Percentiles rank a stretch among this genome's conserved stretches.
Conservation (phyloP, 2,113 vertebrate species). For the Corynorhinus townsendii region DNA sequence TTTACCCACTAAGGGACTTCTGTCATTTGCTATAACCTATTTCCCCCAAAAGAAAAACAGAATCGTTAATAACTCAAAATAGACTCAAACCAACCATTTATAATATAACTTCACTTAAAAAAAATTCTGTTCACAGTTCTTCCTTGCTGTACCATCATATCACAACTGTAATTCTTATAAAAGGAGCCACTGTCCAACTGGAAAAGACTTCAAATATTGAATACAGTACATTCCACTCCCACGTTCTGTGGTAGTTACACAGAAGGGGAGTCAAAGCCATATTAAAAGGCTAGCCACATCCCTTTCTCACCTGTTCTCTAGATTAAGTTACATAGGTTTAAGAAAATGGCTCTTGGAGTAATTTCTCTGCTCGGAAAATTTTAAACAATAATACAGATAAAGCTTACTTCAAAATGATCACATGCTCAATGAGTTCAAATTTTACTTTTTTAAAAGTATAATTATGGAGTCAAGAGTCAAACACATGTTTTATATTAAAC, state of each 20-base stretch:
- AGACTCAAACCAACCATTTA: background rate
- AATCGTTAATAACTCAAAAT: slow-evolving; percentile 45
- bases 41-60: slow-evolving; percentile 40
- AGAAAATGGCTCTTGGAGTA: background rate
- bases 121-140: background rate
- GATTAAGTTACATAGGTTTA: background rate
- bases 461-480: background rate
- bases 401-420: slow-evolving; percentile 35
- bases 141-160: background rate
- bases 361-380: slow-evolving; percentile 19
- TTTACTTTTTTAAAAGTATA: slow-evolving; percentile 6
- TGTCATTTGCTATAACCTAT: slow-evolving; percentile 93
- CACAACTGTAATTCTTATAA: background rate
- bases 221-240: background rate
- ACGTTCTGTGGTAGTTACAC: slow-evolving; percentile 14
- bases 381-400: slow-evolving; percentile 33
- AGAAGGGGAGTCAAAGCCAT: background rate
- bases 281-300: background rate
- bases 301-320: background rate
- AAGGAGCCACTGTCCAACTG: background rate
- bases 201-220: background rate
- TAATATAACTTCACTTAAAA: background rate
- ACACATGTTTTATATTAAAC: slow-evolving; percentile 22
- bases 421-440: background rate
- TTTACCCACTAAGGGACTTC: slow-evolving; percentile 91